Evolutionary conservation across 2,888 invertebrate species (phyloP), one percentile per base, ranked within the genome.

Genomic region (Ligdia adustata): DNA sequence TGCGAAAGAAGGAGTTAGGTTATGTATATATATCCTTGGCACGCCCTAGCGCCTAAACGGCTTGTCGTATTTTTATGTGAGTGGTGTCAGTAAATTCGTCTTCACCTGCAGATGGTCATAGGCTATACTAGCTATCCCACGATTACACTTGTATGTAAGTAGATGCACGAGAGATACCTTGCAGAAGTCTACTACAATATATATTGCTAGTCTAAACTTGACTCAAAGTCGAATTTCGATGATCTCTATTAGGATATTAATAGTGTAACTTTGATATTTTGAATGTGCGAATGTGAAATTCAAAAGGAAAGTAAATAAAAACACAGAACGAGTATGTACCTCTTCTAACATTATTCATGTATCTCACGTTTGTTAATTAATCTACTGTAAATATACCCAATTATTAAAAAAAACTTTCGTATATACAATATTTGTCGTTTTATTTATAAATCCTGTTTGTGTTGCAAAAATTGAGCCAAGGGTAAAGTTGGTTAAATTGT

Each of bases 301-400:
- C 45, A 37, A 7, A 29, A 32, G 26, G 5, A 27, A 31, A 29
- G 34, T 9, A 29, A n/a, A n/a, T n/a, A n/a, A n/a, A 16, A 22
- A 20, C 9, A 15, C 38, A 28, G 12, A 22, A 38, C 35, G 20
- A 33, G 16, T 37, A 38, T 43, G 42, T 49, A 80, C 71, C 76
- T 77, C 64, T 76, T 82, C 73, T 80, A 75, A 77, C 63, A 76
- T 76, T 76, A 85, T 72, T 79, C 82, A 88, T 85, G 75, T 87
- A 87, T 84, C 80, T 87, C 87, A 88, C 82, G 81, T 87, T 88
- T 89, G 87, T 87, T 89, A 85, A 82, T 83, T 85, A 85, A 79
- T 79, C 82, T 86, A 86, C 72, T 90, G 89, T 90, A 90, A 88
- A 90, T 90, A 90, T 84, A 88, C 82, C 87, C 86, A 80, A 88